Conservation (phyloP, 2,113 vertebrate species). For the Oryzias woworae region DNA sequence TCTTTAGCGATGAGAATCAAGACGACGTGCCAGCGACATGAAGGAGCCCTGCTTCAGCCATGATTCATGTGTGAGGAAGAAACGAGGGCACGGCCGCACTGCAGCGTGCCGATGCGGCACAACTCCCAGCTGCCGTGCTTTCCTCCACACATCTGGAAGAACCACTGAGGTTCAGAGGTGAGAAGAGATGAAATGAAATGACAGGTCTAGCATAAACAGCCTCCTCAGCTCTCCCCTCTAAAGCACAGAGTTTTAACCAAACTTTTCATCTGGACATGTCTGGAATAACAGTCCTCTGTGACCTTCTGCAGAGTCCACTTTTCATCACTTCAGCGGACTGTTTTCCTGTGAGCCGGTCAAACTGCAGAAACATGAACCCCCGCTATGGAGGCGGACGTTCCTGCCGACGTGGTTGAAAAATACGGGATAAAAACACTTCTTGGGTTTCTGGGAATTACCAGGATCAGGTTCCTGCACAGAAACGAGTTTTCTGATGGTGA, state of each 20-base stretch:
- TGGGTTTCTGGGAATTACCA: constrained; percentile 61
- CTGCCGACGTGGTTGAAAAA: constrained; percentile 28
- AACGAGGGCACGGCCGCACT: constrained; percentile 85
- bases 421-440: constrained; percentile 45
- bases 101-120: constrained; percentile 91
- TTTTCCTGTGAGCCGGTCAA: constrained; percentile 26
- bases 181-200: constrained; percentile 71
- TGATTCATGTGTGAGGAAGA: too few relatives aligned
- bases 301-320: constrained; percentile 10
- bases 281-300: background rate
- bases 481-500: constrained; percentile 45
- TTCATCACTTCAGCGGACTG: background rate
- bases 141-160: constrained; percentile 93
- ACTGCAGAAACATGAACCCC: constrained; percentile 4
- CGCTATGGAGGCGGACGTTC: constrained; percentile 20
- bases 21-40: too few relatives aligned
- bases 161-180: constrained; percentile 87
- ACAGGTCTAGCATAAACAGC: constrained; percentile 86
- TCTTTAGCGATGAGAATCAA: too few relatives aligned
- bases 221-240: constrained; percentile 29
- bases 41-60: too few relatives aligned
- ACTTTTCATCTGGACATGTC: background rate
- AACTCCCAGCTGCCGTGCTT: constrained; percentile 83
- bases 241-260: background rate
- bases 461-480: constrained; percentile 48